phyloP scores from a whole-genome alignment of 2,113 vertebrate genomes.

The Elaphurus davidianus region DNA sequence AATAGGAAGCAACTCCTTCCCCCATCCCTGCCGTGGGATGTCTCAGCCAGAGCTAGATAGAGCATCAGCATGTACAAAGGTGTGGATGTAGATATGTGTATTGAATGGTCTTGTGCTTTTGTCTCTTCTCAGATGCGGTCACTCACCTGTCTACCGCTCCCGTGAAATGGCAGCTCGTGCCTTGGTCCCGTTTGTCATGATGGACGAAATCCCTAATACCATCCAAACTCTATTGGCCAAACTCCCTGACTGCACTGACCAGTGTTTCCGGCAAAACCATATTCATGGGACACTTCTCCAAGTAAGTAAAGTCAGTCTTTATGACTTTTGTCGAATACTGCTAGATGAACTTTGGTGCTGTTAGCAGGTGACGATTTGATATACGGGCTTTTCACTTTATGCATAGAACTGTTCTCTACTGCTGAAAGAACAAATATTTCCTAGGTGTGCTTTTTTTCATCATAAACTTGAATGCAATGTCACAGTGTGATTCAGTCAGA shows the following conservation, averaged over 20 bases:
- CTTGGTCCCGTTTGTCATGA: slow-evolving; percentile 91
- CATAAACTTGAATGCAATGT: not conserved
- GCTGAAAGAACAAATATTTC: not conserved
- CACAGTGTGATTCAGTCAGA: not conserved
- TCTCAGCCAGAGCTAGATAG: not conserved
- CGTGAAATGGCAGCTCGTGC: slow-evolving; percentile 93
- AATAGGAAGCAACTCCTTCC: not conserved
- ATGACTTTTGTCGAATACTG: not conserved
- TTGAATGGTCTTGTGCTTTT: not conserved
- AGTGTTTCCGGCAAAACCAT: slow-evolving; percentile 85
- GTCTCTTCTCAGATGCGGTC: slow-evolving; percentile 85
- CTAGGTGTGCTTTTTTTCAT: not conserved
- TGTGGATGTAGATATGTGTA: not conserved
- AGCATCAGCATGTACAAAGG: not conserved
- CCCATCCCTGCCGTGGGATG: rapidly evolving
- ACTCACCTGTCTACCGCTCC: slow-evolving; percentile 89
- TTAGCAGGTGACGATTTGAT: not conserved
- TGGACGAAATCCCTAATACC: slow-evolving; percentile 84
- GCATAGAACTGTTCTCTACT: not conserved
- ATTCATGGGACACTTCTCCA: slow-evolving; percentile 93
- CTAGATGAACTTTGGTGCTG: not conserved
- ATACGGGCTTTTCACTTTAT: not conserved
- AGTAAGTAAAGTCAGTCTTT: slow-evolving; percentile 77
- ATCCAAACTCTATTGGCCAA: slow-evolving; percentile 81
- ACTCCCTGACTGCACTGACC: slow-evolving; percentile 83